phyloP scores from a whole-genome alignment of 2,888 invertebrate species.

The Malacosoma neustria region DNA sequence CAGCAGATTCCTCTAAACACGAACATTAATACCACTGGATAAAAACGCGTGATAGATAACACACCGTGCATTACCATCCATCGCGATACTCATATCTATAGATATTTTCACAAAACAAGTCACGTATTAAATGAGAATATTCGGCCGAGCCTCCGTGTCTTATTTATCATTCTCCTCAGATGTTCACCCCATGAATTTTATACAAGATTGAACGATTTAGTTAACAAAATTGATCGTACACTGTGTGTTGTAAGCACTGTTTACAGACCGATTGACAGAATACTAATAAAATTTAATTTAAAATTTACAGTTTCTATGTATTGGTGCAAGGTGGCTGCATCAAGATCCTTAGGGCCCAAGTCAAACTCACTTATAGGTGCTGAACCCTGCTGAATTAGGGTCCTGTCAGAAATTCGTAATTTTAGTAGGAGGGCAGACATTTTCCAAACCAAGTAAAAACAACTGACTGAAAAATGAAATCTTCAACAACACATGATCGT shows the following conservation, averaged over 20 bases:
- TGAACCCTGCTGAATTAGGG: too few relatives aligned
- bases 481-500: too few relatives aligned
- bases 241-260: conserved; percentile 65
- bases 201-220: conserved; percentile 74
- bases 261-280: conserved; percentile 24
- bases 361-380: too few relatives aligned
- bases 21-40: conserved; percentile 30
- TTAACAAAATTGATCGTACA: conserved; percentile 70
- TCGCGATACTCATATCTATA: conserved; percentile 61
- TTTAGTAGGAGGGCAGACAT: too few relatives aligned
- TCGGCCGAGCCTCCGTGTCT: conserved; percentile 64
- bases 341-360: too few relatives aligned
- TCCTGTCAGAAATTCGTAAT: too few relatives aligned
- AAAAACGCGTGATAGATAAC: conserved; percentile 60
- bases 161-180: conserved; percentile 72
- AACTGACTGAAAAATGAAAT: too few relatives aligned
- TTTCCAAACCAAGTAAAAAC: too few relatives aligned
- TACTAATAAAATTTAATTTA: not conserved
- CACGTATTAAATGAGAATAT: conserved; percentile 75
- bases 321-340: too few relatives aligned
- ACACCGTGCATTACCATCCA: conserved; percentile 41
- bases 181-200: conserved; percentile 73
- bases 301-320: too few relatives aligned
- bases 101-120: conserved; percentile 67
- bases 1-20: conserved; percentile 10